Percentiles rank a stretch among this genome's conserved stretches.
Evolutionary conservation across 1,140 invertebrate species (phyloP).

Genomic region (Dryas iulia): DNA sequence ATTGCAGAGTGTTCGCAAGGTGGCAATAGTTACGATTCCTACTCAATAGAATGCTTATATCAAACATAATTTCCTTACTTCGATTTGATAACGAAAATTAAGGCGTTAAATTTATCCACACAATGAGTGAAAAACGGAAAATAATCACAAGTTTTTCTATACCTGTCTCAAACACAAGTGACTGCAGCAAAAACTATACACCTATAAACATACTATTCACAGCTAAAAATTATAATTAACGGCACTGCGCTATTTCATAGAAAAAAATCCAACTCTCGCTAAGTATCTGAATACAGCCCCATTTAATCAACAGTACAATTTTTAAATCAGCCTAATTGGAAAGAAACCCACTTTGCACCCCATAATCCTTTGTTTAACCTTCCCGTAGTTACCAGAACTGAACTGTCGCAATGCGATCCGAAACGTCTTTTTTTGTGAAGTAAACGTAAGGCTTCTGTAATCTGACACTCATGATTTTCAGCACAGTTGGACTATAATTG

Average conservation of each 20-base stretch:
- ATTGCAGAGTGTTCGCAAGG: too few relatives aligned
- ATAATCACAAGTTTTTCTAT: too few relatives aligned
- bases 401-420: conserved; percentile 25
- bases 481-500: conserved; percentile 22
- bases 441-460: conserved; percentile 26
- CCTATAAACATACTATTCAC: neutral
- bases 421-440: conserved; percentile 16
- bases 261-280: neutral
- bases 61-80: too few relatives aligned
- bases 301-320: conserved; percentile 12
- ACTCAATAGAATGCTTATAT: too few relatives aligned
- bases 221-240: neutral
- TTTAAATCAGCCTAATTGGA: conserved; percentile 18
- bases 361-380: conserved; percentile 20
- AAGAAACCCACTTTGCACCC: conserved; percentile 9
- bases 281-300: neutral
- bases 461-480: conserved; percentile 27
- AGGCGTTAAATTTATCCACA: too few relatives aligned
- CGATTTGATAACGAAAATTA: too few relatives aligned
- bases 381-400: conserved; percentile 16
- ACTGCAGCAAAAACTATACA: too few relatives aligned
- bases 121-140: too few relatives aligned
- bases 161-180: too few relatives aligned
- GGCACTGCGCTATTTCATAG: neutral
- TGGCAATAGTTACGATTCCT: too few relatives aligned